A percentile compares a stretch with the other conserved stretches of the same genome.
Evolutionary conservation across 2,113 vertebrate genomes (phyloP).

Genomic region (Alectura lathami): DNA sequence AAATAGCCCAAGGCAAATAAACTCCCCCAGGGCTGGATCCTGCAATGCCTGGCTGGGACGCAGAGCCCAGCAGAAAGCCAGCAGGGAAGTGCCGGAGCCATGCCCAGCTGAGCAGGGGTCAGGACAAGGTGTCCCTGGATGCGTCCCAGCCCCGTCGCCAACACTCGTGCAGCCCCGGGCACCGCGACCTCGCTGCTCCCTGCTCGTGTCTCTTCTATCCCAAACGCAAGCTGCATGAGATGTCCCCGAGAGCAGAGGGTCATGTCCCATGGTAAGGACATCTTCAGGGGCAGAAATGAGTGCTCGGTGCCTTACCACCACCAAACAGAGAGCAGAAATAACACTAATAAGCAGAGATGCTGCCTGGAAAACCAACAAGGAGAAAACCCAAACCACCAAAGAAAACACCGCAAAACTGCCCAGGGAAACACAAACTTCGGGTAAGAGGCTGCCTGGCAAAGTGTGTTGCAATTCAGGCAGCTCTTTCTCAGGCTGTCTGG

Average conservation of each 20-base stretch:
- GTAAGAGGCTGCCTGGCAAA: neutral
- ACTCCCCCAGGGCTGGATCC: neutral
- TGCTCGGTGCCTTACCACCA: neutral
- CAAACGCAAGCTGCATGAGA: no score
- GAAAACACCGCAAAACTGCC: constrained; percentile 40
- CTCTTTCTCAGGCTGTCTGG: constrained; percentile 1
- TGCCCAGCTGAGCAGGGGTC: neutral
- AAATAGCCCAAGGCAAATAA: neutral
- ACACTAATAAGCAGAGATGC: neutral
- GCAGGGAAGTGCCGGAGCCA: neutral
- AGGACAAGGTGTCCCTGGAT: neutral
- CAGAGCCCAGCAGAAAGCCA: neutral
- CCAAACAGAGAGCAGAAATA: constrained; percentile 5
- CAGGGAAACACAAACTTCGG: constrained; percentile 47
- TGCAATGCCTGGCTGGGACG: neutral
- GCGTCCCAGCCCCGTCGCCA: neutral
- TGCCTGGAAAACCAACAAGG: neutral
- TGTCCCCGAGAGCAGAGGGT: neutral
- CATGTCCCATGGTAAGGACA: neutral
- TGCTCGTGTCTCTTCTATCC: neutral
- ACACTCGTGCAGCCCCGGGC: neutral
- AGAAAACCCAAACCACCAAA: constrained; percentile 50
- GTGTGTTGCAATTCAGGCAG: constrained; percentile 2
- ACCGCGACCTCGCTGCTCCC: neutral
- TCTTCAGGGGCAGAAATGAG: neutral